Base-by-base conservation (phyloP, 1,140 invertebrate genomes). In the Drosophila albomicans region DNA sequence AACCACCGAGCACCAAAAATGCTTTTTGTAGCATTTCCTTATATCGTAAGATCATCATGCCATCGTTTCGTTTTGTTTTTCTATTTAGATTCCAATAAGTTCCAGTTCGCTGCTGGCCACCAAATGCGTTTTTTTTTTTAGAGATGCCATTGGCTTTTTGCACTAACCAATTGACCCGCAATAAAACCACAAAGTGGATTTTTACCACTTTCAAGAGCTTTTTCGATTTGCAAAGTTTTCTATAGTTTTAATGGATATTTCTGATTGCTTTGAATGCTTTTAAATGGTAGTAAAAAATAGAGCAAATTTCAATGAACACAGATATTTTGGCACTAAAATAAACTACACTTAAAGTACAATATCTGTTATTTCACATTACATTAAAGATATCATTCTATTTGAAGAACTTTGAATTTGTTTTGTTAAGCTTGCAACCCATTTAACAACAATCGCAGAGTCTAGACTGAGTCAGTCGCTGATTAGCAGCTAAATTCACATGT, bases 111-210 rank as follows among this genome's bases (percentile, higher is more conserved):
- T 62, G 20, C 30, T 49, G 48, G 10, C 13, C 30, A n/a, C 7
- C 35, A 32, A 41, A 43, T 52, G 20, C 41, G 1, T 66, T 11
- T 35, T 49, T 49, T n/a, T n/a, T 16, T 51, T 61, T 10, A 49
- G 43, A 28, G 52, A 28, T 35, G 41, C 41, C 20, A 54, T 45
- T 52, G 28, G 28, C 10, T 48, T 58, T 51, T 66, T 54, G 20
- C 13, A 73, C 66, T 32, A 35, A 10, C 62, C 58, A 72, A 58
- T 46, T 72, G 56, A 54, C 28, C 41, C 56, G 61, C 56, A 54
- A 52, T 35, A 38, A 54, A 68, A 45, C 30, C 59, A 46, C 61
- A 20, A 48, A 61, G 48, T 68, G 48, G 35, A 38, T 43, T 52
- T 62, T 38, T 54, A 35, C 41, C n/a, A 56, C 43, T 49, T 43